A percentile compares a stretch with the other conserved stretches of the same genome.
These are phyloP conservation scores for Rhea americana DNA, from an alignment of 2,113 vertebrate species.

Conservation along the genomic window DNA sequence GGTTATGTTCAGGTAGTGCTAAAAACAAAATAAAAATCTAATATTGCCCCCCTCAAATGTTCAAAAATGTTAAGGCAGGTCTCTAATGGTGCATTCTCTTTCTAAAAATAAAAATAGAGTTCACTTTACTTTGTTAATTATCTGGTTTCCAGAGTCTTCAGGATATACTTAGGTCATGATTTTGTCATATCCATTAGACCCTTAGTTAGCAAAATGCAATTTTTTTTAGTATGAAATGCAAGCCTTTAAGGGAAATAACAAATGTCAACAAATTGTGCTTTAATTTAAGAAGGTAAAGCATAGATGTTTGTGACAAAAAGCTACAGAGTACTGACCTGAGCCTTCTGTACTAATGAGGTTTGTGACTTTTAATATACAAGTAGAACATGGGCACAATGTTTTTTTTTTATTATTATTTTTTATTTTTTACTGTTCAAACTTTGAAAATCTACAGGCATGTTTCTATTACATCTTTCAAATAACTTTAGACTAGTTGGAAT, in stretches of 20 bases:
- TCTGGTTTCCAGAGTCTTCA: background rate
- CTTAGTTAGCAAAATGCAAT: background rate
- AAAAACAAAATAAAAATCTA: background rate
- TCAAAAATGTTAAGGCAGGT: background rate
- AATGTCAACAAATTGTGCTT: background rate
- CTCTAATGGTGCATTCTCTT: accelerated
- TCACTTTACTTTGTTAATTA: background rate
- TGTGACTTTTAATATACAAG: background rate
- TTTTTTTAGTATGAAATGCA: background rate
- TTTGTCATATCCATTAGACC: background rate
- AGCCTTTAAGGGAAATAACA: background rate
- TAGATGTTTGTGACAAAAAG: background rate
- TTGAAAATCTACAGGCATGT: background rate
- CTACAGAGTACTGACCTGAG: background rate
- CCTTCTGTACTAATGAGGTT: background rate
- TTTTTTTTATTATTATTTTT: background rate
- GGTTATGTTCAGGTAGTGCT: accelerated
- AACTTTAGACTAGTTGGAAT: background rate
- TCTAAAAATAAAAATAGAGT: background rate
- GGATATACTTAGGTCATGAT: accelerated
- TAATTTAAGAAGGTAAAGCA: background rate
- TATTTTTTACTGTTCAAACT: background rate
- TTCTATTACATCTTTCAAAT: background rate
- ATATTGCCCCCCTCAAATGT: background rate
- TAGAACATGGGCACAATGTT: background rate